Base-by-base conservation (phyloP, 1,140 invertebrate species). In the Neodiprion lecontei region DNA sequence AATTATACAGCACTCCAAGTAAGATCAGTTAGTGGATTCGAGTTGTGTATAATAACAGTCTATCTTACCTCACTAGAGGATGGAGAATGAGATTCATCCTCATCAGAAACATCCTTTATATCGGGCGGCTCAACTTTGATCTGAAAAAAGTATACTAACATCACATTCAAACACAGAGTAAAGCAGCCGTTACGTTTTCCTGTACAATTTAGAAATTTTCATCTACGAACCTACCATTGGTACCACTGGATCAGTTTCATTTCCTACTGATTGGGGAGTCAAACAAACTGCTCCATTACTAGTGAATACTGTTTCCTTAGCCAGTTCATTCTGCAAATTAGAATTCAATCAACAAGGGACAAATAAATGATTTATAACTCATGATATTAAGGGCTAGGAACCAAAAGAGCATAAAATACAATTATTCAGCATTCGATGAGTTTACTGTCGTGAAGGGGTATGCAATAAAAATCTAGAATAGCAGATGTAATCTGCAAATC, bases 91-190 rank as follows among this genome's bases (percentile, higher is more conserved):
- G 67, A 65, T 14, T 76, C 76, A n/a, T 79, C 77, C 14, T 79
- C 80, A 50, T 82, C 79, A 73, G 82, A 81, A 76, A 80, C 82
- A 69, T 82, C 81, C n/a, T 78, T 72, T 23, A 81, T 79, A 70
- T 81, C 79, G 67, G 82, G 82, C 11, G 83, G 83, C 65, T 85
- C 83, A 66, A 84, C 77, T 78, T 83, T 83, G 8, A 85, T 85
- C 71, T 83, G 77, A 76, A 81, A 81, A 50, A 78, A 65, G 1
- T 17, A 65, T 40, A 5, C 12, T 65, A 65, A 65, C 17, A 65
- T 65, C 7, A 65, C 3, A 14, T 14, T 14, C 61, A 65, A 65
- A 14, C 17, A 65, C 12, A 21, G 70, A 75, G 78, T 50, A 65
- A 79, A 77, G 61, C 49, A 69, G 12, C 66, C 48, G 21, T 50